These are phyloP conservation scores for Ctenodactylus gundi DNA, from an alignment of 2,113 vertebrate species.

Conservation along the genomic window DNA sequence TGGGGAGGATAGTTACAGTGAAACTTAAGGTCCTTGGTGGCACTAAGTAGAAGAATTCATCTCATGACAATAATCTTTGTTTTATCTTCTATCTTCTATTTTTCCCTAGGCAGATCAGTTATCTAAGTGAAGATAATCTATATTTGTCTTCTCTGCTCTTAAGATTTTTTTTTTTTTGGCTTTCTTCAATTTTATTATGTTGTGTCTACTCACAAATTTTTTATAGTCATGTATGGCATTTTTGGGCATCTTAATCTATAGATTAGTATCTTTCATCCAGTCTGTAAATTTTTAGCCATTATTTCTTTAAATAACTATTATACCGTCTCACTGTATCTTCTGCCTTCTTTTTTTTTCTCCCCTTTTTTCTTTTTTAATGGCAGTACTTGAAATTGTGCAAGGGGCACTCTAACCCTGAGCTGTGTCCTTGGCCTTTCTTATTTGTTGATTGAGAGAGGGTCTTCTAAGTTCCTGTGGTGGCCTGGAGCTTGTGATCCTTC, in stretches of 20 bases:
- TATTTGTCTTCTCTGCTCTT: background rate
- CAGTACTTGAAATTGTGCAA: no score
- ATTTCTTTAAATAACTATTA: background rate
- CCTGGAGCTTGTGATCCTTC: no score
- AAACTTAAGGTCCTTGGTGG: background rate
- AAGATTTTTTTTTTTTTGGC: background rate
- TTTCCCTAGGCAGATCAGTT: background rate
- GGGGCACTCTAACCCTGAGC: no score
- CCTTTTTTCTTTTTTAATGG: background rate
- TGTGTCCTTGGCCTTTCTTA: no score
- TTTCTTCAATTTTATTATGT: background rate
- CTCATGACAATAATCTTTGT: background rate
- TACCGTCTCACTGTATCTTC: no score
- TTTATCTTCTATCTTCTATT: background rate
- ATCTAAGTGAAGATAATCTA: background rate
- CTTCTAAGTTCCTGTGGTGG: no score
- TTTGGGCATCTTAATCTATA: conserved; percentile 1
- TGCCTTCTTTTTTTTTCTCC: background rate
- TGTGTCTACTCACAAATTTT: background rate
- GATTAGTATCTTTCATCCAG: background rate
- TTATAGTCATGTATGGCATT: background rate
- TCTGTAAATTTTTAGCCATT: conserved; percentile 20
- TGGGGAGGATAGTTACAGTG: background rate
- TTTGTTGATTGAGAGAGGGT: no score
- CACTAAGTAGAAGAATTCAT: background rate